These are phyloP conservation scores for Otocyon megalotis DNA, from an alignment of 2,113 vertebrate genomes.

Conservation along the genomic window DNA sequence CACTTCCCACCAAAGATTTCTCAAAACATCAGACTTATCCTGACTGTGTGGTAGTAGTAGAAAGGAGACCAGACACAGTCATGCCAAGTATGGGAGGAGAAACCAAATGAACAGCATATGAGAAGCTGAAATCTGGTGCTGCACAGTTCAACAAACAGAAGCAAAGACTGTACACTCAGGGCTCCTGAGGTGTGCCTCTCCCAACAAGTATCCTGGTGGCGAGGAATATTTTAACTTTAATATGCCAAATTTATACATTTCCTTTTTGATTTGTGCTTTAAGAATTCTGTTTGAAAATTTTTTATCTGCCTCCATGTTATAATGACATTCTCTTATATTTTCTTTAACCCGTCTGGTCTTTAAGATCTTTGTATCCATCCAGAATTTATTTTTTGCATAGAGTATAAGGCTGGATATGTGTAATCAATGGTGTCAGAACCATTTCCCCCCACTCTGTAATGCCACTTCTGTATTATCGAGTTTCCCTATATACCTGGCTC, in stretches of 20 bases:
- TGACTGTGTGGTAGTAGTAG: neutral
- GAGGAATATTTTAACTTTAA: conserved; percentile 49
- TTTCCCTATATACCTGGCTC: neutral
- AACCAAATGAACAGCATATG: neutral
- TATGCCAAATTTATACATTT: neutral
- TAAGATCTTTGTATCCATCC: neutral
- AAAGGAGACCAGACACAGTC: neutral
- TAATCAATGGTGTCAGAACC: neutral
- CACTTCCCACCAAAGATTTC: neutral
- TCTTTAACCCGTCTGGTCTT: neutral
- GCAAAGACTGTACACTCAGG: neutral
- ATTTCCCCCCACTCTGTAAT: neutral
- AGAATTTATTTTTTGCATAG: neutral
- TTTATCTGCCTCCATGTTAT: neutral
- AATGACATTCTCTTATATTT: neutral
- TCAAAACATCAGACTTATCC: neutral
- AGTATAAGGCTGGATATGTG: neutral
- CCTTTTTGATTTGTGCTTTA: conserved; percentile 27
- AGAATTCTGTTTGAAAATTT: neutral
- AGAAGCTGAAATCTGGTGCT: neutral
- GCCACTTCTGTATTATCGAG: neutral
- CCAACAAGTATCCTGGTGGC: neutral
- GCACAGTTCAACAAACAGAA: neutral
- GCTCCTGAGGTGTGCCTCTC: neutral
- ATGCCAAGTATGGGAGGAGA: neutral